Percentiles rank a stretch among this genome's conserved stretches.
phyloP scores from a whole-genome alignment of 2,113 vertebrate species.

The Hippocampus zosterae region DNA sequence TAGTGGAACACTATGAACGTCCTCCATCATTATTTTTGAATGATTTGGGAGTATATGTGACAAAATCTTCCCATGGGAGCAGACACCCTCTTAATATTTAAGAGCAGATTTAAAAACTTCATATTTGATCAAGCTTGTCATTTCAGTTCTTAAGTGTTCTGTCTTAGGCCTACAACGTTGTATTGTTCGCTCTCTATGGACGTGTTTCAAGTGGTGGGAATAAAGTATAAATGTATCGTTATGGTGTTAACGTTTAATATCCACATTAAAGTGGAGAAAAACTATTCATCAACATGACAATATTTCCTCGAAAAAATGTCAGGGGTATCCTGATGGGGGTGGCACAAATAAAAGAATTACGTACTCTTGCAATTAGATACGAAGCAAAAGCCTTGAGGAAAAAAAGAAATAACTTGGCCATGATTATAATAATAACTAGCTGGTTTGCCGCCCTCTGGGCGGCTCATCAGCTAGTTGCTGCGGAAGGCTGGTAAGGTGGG shows the following conservation, averaged over 20 bases:
- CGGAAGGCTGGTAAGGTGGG: too few relatives aligned
- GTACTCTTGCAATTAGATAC: too few relatives aligned
- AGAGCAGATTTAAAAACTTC: slow-evolving; percentile 1
- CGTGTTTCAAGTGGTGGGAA: background rate
- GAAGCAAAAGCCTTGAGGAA: too few relatives aligned
- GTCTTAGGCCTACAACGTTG: background rate
- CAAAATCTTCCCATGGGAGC: slow-evolving; percentile 22
- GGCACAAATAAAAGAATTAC: too few relatives aligned
- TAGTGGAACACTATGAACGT: slow-evolving; percentile 21
- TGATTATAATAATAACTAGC: too few relatives aligned
- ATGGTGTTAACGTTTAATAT: background rate
- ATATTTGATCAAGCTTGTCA: background rate
- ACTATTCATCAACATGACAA: too few relatives aligned
- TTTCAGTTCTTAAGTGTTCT: background rate
- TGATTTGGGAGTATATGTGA: slow-evolving; percentile 9
- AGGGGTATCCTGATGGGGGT: too few relatives aligned
- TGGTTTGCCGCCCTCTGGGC: too few relatives aligned
- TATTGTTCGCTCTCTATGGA: background rate
- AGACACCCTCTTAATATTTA: slow-evolving; percentile 7
- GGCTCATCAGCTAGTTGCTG: too few relatives aligned
- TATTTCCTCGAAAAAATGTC: too few relatives aligned
- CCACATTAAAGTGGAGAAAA: too few relatives aligned
- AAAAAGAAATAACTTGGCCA: too few relatives aligned
- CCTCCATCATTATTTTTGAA: slow-evolving; percentile 30
- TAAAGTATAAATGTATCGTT: background rate